Conservation (phyloP, 2,797 vertebrate genomes). For the Ispidina picta region DNA sequence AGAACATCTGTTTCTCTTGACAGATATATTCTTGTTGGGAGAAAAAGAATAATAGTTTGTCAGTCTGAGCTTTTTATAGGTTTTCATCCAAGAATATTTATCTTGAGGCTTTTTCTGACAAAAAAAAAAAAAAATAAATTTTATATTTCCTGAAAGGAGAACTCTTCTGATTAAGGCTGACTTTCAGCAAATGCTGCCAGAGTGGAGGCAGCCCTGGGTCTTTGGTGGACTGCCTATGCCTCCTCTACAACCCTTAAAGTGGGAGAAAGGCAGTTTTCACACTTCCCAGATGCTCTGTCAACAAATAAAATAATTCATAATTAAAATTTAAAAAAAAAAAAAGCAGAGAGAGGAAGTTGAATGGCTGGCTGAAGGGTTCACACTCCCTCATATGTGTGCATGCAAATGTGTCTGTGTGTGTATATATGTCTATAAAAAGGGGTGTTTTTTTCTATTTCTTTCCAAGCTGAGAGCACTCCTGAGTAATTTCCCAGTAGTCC, state of each 20-base stretch:
- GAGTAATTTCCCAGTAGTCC: conserved; percentile 69
- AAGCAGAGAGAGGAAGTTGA: neutral
- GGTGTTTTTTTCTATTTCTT: neutral
- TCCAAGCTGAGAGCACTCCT: conserved; percentile 6
- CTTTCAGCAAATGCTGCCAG: neutral
- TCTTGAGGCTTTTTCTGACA: conserved; percentile 1
- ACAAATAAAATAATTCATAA: neutral
- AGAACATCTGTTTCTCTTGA: conserved; percentile 69
- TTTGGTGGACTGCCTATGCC: neutral
- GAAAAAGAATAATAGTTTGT: conserved; percentile 60
- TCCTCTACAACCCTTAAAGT: neutral
- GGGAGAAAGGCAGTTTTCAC: neutral
- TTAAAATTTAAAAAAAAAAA: neutral
- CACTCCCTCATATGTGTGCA: accelerated
- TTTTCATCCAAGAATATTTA: conserved; percentile 56
- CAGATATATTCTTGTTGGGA: conserved; percentile 67
- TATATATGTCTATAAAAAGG: neutral
- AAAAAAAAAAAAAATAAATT: neutral
- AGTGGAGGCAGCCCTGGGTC: neutral
- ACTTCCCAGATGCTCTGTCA: neutral
- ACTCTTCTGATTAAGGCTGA: neutral
- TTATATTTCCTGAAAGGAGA: conserved; percentile 21
- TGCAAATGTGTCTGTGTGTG: neutral
- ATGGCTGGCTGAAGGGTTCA: neutral
- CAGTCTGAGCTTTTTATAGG: conserved; percentile 59